Percentiles rank a stretch among this genome's conserved stretches.
Evolutionary conservation across 2,888 invertebrate genomes (phyloP).

Genomic region (Endomychus coccineus): DNA sequence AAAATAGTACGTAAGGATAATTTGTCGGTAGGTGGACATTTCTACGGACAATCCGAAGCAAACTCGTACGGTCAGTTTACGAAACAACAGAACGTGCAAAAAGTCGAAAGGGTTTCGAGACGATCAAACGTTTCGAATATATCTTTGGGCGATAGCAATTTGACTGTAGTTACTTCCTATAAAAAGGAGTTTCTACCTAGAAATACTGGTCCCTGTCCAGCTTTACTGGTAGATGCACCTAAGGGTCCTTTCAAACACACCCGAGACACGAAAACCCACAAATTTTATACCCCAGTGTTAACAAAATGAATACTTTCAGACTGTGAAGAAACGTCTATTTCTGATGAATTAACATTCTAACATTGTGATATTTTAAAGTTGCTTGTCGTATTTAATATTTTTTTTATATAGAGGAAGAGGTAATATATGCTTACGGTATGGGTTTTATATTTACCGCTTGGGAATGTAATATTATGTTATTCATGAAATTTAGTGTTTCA

Average conservation of each 20-base stretch:
- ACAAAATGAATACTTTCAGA: conserved; percentile 6
- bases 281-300: conserved; percentile 68
- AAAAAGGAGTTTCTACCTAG: conserved; percentile 69
- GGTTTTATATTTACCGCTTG: too few relatives aligned
- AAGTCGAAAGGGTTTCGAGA: conserved; percentile 53
- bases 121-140: conserved; percentile 69
- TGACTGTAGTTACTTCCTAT: conserved; percentile 58
- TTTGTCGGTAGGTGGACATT: conserved; percentile 62
- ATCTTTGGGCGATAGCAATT: conserved; percentile 59
- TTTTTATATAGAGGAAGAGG: conserved; percentile 1
- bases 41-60: conserved; percentile 66
- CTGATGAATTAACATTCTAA: background rate
- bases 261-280: conserved; percentile 76
- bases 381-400: background rate
- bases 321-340: background rate
- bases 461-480: too few relatives aligned
- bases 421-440: too few relatives aligned
- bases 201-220: conserved; percentile 70
- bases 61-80: conserved; percentile 63
- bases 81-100: conserved; percentile 44
- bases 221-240: conserved; percentile 66
- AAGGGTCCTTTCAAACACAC: conserved; percentile 76
- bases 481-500: too few relatives aligned
- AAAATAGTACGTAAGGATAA: conserved; percentile 58
- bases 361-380: background rate